phyloP scores from a whole-genome alignment of 2,113 vertebrate species.

The human region DNA sequence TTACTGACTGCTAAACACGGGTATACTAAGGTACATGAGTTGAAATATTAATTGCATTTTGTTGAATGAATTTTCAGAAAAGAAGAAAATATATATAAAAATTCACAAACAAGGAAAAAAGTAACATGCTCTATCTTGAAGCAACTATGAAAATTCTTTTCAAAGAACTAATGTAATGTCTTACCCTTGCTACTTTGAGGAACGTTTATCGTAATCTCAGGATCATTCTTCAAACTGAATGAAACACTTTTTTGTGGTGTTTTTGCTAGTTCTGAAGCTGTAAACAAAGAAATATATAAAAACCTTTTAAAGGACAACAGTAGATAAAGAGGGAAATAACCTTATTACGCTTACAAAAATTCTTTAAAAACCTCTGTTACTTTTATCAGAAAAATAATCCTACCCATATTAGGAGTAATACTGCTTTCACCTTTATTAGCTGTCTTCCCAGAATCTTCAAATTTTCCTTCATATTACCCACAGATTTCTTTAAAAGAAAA shows the following conservation, averaged over 20 bases:
- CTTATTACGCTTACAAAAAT: constrained; percentile 8
- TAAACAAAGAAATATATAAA: constrained; percentile 39
- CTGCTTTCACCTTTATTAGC: neutral
- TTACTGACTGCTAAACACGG: neutral
- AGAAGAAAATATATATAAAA: constrained; percentile 39
- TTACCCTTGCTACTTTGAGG: constrained; percentile 87
- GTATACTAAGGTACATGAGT: neutral
- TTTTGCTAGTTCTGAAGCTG: constrained; percentile 92
- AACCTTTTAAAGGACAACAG: neutral
- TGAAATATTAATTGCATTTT: neutral
- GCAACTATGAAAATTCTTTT: constrained; percentile 31
- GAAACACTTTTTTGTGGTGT: constrained; percentile 86
- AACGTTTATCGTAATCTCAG: constrained; percentile 81
- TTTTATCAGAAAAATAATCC: constrained; percentile 6
- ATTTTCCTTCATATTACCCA: neutral
- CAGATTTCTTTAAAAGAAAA: neutral
- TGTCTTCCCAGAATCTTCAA: neutral
- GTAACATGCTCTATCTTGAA: neutral
- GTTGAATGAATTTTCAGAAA: constrained; percentile 33
- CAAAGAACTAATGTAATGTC: constrained; percentile 56
- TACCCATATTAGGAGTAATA: neutral
- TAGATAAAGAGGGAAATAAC: neutral
- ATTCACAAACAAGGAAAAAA: neutral
- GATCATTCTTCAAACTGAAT: constrained; percentile 62
- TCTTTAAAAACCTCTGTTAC: neutral